phyloP scores from a whole-genome alignment of 64 coral and sea anemone species.

The Montipora sp. region DNA sequence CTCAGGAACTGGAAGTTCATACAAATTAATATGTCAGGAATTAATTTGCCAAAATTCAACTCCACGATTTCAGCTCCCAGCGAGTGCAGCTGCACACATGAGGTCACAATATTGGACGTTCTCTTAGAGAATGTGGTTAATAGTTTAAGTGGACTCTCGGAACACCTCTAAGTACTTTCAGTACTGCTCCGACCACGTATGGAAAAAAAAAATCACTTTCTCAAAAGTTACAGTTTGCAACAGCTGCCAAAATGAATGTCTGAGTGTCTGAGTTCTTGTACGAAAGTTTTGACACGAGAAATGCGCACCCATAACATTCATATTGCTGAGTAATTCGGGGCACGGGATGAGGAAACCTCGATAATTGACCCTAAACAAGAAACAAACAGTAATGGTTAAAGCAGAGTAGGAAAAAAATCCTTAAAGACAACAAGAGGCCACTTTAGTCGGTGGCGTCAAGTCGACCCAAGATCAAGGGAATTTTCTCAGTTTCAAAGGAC shows the following conservation, averaged over 20 bases:
- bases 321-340: neutral
- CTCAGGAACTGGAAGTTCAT: no score
- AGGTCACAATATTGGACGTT: neutral
- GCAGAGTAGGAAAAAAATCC: neutral
- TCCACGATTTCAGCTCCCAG: neutral
- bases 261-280: neutral
- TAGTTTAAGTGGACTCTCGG: neutral
- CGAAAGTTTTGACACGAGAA: neutral
- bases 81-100: neutral
- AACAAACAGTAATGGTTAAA: neutral
- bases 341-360: neutral
- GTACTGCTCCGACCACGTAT: neutral
- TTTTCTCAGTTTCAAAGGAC: neutral
- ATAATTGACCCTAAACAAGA: neutral
- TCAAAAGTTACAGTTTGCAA: neutral
- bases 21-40: neutral
- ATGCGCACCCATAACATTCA: neutral
- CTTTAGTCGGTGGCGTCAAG: slow-evolving; percentile 4
- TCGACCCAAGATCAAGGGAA: neutral
- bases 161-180: neutral
- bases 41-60: neutral
- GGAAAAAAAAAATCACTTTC: neutral
- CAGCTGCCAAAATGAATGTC: neutral
- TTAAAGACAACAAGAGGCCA: neutral
- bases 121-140: neutral